These are phyloP conservation scores for Gopherus flavomarginatus DNA, from an alignment of 2,113 vertebrate species.

Conservation along the genomic window DNA sequence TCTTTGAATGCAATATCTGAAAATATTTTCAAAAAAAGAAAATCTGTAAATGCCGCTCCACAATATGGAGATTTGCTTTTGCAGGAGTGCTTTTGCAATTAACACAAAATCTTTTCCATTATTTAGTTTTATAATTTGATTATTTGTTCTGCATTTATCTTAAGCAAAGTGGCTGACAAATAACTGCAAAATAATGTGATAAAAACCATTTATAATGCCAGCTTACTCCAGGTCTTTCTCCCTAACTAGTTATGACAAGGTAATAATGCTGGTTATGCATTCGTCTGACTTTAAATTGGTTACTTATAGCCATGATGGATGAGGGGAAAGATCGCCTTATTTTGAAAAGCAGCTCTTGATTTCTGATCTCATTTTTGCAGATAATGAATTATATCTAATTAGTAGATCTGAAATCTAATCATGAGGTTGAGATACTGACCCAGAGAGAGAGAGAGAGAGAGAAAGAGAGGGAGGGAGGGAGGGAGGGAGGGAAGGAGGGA, in stretches of 20 bases:
- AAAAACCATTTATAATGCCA: constrained; percentile 94
- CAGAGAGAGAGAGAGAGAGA: constrained; percentile 56
- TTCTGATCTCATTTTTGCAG: constrained; percentile 93
- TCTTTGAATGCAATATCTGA: not conserved
- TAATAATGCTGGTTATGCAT: constrained; percentile 95
- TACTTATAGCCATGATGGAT: constrained; percentile 99
- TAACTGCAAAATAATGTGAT: constrained; percentile 96
- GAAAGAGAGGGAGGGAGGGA: not conserved
- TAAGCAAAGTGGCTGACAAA: constrained; percentile 96
- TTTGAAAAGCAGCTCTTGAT: constrained; percentile 94
- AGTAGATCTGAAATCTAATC: constrained; percentile 94
- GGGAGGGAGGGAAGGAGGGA: not conserved
- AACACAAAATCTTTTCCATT: constrained; percentile 73
- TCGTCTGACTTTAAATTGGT: constrained; percentile 97
- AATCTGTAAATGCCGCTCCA: not conserved
- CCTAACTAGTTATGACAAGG: constrained; percentile 99
- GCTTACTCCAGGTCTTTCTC: constrained; percentile 88
- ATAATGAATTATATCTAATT: constrained; percentile 99
- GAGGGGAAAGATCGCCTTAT: constrained; percentile 91
- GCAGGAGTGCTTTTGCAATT: constrained; percentile 60
- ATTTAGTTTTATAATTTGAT: constrained; percentile 87
- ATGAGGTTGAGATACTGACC: constrained; percentile 92
- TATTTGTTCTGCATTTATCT: constrained; percentile 94
- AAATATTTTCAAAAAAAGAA: not conserved
- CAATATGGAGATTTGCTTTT: not conserved